Conservation (phyloP, 2,113 vertebrate genomes). For the Prochilodus magdalenae region DNA sequence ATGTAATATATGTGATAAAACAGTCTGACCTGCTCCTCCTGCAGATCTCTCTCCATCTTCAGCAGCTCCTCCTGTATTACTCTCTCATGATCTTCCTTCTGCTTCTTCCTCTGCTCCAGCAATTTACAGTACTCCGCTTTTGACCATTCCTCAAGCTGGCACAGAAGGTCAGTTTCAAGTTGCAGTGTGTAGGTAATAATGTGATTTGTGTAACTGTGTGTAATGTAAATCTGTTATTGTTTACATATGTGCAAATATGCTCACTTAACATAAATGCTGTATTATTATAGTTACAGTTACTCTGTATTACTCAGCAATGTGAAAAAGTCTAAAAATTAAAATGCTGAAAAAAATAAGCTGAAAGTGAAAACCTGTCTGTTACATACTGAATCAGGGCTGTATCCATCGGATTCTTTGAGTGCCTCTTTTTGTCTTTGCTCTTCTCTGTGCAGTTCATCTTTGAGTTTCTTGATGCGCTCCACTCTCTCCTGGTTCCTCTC, state of each 20-base stretch:
- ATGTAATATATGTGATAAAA: no score
- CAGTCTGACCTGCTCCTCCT: slow-evolving; percentile 60
- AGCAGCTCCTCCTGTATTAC: slow-evolving; percentile 78
- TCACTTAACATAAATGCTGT: no score
- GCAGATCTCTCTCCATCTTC: slow-evolving; percentile 72
- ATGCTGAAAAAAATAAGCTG: no score
- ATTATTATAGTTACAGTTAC: no score
- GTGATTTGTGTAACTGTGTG: background rate
- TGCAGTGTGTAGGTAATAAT: background rate
- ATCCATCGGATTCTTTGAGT: slow-evolving; percentile 54
- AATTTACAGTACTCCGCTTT: slow-evolving; percentile 74
- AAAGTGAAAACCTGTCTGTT: background rate
- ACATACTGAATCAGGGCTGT: slow-evolving; percentile 18
- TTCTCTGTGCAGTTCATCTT: slow-evolving; percentile 68
- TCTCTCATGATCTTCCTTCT: slow-evolving; percentile 75
- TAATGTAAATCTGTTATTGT: background rate
- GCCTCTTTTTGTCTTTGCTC: slow-evolving; percentile 44
- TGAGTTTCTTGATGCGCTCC: slow-evolving; percentile 70
- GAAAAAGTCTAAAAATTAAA: no score
- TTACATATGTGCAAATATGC: background rate
- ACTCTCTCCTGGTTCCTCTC: slow-evolving; percentile 71
- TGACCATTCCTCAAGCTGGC: slow-evolving; percentile 60
- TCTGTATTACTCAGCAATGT: background rate
- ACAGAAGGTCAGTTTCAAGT: background rate
- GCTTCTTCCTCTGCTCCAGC: slow-evolving; percentile 72